Evolutionary conservation across 2,888 invertebrate genomes (phyloP).

Genomic region (Drosophila borborema): DNA sequence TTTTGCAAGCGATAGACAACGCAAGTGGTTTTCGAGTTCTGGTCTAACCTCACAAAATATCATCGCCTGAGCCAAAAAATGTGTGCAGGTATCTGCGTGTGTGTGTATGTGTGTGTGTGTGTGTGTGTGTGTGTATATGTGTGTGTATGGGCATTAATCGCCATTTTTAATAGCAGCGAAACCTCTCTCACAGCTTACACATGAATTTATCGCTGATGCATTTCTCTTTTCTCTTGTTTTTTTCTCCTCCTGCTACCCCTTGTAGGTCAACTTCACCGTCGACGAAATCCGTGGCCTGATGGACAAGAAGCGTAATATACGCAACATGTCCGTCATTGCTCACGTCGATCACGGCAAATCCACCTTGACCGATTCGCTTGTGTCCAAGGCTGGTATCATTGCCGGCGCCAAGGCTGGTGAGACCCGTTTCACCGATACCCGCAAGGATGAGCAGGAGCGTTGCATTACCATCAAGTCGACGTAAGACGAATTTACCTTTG

Average conservation of each 20-base stretch:
- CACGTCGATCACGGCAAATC: slow-evolving; percentile 99
- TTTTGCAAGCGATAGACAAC: slow-evolving; percentile 31
- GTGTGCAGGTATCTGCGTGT: slow-evolving; percentile 17
- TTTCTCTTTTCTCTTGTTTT: slow-evolving; percentile 8
- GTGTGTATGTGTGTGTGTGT: slow-evolving; percentile 25
- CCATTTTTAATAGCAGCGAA: slow-evolving; percentile 71
- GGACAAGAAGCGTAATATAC: slow-evolving; percentile 99
- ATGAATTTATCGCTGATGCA: slow-evolving; percentile 1
- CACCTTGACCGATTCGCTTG: slow-evolving; percentile 99
- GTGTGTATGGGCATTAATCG: slow-evolving; percentile 36
- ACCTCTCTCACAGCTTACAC: not conserved
- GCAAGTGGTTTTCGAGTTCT: slow-evolving; percentile 55
- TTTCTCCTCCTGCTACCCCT: slow-evolving; percentile 11
- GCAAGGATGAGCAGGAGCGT: slow-evolving; percentile 99
- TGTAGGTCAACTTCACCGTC: slow-evolving; percentile 99
- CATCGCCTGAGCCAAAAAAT: slow-evolving; percentile 33
- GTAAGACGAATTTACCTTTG: slow-evolving; percentile 42
- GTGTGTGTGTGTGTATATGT: slow-evolving; percentile 14
- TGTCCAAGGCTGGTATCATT: slow-evolving; percentile 99
- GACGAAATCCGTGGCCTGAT: slow-evolving; percentile 99
- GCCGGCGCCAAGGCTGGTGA: slow-evolving; percentile 99
- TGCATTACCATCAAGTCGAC: slow-evolving; percentile 99
- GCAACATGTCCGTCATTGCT: slow-evolving; percentile 99
- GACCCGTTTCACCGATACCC: slow-evolving; percentile 99
- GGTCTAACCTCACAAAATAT: slow-evolving; percentile 68